These are phyloP conservation scores for Amazona vittata DNA, from an alignment of 2,113 vertebrate genomes.

Conservation along the genomic window DNA sequence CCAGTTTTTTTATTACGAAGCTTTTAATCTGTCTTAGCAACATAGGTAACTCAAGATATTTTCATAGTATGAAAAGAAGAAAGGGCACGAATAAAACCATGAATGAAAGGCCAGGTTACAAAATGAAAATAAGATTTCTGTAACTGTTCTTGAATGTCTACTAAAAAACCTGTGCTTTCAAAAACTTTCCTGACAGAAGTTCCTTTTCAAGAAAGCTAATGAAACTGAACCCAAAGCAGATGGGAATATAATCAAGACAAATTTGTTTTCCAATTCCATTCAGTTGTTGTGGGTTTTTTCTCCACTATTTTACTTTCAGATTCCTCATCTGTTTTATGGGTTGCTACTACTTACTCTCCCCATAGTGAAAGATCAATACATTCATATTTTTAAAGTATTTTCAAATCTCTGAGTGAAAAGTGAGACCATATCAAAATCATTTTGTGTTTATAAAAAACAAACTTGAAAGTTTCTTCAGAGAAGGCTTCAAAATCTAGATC, in stretches of 20 bases:
- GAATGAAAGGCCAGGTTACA: neutral
- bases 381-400: conserved; percentile 63
- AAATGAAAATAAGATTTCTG: neutral
- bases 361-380: conserved; percentile 54
- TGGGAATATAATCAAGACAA: conserved; percentile 61
- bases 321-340: conserved; percentile 43
- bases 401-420: conserved; percentile 53
- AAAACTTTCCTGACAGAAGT: conserved; percentile 5
- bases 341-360: conserved; percentile 1
- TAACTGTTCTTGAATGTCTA: neutral
- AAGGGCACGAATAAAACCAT: neutral
- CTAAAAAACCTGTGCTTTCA: neutral
- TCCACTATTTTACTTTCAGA: conserved; percentile 2
- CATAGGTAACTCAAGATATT: neutral
- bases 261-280: conserved; percentile 53
- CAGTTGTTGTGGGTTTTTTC: conserved; percentile 12
- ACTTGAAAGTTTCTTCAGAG: conserved; percentile 8
- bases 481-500: conserved; percentile 30
- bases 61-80: neutral
- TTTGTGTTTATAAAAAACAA: conserved; percentile 19
- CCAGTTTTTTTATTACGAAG: neutral
- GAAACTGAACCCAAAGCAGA: conserved; percentile 51
- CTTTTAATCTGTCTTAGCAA: neutral
- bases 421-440: conserved; percentile 46
- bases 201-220: conserved; percentile 45